Percentiles rank a stretch among this genome's conserved stretches.
Evolutionary conservation across 2,888 invertebrate genomes (phyloP).

Genomic region (Hermaeophaga mercurialis): DNA sequence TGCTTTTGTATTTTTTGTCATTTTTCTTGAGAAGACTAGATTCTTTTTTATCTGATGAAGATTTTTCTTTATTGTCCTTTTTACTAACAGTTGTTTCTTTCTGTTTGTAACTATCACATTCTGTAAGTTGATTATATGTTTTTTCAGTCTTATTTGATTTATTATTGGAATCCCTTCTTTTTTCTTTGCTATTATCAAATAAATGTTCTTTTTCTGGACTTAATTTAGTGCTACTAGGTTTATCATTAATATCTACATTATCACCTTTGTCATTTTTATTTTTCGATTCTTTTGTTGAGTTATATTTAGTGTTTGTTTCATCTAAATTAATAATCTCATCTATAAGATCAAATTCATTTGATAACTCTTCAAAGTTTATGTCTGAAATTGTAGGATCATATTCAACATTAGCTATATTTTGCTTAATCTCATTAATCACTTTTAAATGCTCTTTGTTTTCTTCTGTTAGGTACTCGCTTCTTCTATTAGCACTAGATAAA

Average conservation of each 20-base stretch:
- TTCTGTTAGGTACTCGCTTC: constrained; percentile 28
- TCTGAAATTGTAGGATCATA: constrained; percentile 49
- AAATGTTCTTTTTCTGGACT: not conserved
- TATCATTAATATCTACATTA: not conserved
- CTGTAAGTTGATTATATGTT: not conserved
- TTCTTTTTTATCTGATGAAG: constrained; percentile 28
- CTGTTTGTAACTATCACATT: constrained; percentile 3
- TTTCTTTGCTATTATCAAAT: constrained; percentile 35
- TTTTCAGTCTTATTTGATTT: not conserved
- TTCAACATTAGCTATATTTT: constrained; percentile 45
- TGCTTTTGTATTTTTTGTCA: constrained; percentile 30
- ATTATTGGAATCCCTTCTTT: constrained; percentile 30
- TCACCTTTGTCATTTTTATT: constrained; percentile 8
- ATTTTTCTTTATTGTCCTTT: constrained; percentile 23
- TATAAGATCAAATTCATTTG: constrained; percentile 55
- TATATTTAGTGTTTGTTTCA: constrained; percentile 25
- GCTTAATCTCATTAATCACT: constrained; percentile 44
- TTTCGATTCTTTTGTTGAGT: constrained; percentile 17
- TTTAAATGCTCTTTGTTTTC: constrained; percentile 39
- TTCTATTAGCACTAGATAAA: constrained; percentile 47
- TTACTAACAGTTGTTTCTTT: not conserved
- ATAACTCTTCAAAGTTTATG: constrained; percentile 53
- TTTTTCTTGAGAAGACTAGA: constrained; percentile 25
- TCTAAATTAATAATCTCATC: constrained; percentile 53
- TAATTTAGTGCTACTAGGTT: not conserved